Evolutionary conservation across 2,888 invertebrate genomes (phyloP).

Genomic region (Scelioninae gen. 2): DNA sequence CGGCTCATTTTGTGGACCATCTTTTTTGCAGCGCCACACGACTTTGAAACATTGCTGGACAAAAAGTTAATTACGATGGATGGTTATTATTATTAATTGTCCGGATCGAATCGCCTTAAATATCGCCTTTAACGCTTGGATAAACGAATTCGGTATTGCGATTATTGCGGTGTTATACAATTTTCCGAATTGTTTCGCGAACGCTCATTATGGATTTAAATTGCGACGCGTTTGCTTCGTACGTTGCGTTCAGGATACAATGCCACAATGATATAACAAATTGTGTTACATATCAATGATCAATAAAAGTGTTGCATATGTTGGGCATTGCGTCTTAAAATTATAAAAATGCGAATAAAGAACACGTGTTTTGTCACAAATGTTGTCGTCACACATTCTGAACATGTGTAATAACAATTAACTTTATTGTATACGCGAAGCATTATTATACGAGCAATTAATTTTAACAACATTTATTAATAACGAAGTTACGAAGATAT

Average conservation of each 20-base stretch:
- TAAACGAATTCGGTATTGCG: slow-evolving; percentile 3
- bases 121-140: no score
- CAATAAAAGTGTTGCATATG: slow-evolving; percentile 37
- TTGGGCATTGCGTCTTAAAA: slow-evolving; percentile 35
- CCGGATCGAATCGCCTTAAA: no score
- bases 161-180: neutral
- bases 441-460: slow-evolving; percentile 4
- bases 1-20: no score
- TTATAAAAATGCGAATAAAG: slow-evolving; percentile 28
- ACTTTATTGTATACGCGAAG: slow-evolving; percentile 14
- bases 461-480: neutral
- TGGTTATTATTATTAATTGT: no score
- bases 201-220: slow-evolving; percentile 2
- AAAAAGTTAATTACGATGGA: slow-evolving; percentile 4
- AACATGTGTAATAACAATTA: slow-evolving; percentile 40
- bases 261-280: slow-evolving; percentile 27
- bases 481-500: no score
- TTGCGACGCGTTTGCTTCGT: neutral
- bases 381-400: slow-evolving; percentile 28
- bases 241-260: neutral
- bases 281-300: slow-evolving; percentile 28
- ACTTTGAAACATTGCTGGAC: no score
- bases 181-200: slow-evolving; percentile 3
- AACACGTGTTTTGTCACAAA: slow-evolving; percentile 43
- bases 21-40: no score